Conservation (phyloP, 2,113 vertebrate species). For the Prionailurus viverrinus region DNA sequence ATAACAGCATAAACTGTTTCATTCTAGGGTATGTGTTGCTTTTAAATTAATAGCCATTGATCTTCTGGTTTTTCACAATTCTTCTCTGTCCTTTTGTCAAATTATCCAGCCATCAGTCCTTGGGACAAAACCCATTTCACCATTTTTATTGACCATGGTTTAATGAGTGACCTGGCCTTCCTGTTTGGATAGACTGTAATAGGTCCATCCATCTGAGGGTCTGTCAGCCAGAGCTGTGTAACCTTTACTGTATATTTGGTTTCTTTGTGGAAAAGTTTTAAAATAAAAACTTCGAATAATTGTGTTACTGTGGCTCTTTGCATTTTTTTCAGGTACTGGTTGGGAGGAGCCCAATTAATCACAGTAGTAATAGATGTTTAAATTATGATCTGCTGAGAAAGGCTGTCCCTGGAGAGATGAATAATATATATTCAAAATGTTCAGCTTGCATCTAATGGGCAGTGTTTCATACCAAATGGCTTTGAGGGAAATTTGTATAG, state of each 20-base stretch:
- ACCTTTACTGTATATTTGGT: conserved; percentile 76
- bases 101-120: conserved; percentile 86
- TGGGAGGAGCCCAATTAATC: conserved; percentile 58
- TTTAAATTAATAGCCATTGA: conserved; percentile 90
- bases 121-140: conserved; percentile 85
- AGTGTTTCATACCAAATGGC: conserved; percentile 37
- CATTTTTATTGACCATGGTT: conserved; percentile 86
- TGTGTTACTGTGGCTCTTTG: conserved; percentile 41
- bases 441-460: conserved; percentile 10
- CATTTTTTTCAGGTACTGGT: conserved; percentile 66
- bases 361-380: conserved; percentile 26
- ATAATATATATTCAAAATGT: conserved; percentile 41
- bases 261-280: conserved; percentile 79
- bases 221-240: conserved; percentile 77
- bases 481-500: conserved; percentile 18
- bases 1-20: conserved; percentile 86
- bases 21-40: conserved; percentile 86
- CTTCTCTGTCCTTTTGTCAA: conserved; percentile 83
- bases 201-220: conserved; percentile 84
- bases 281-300: conserved; percentile 78
- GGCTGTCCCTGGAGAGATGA: conserved; percentile 6
- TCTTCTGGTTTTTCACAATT: conserved; percentile 84
- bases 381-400: conserved; percentile 48
- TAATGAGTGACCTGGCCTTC: conserved; percentile 84
- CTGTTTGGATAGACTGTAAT: conserved; percentile 84